Conservation (phyloP, 1,140 invertebrate genomes). For the Heliconius himera region DNA sequence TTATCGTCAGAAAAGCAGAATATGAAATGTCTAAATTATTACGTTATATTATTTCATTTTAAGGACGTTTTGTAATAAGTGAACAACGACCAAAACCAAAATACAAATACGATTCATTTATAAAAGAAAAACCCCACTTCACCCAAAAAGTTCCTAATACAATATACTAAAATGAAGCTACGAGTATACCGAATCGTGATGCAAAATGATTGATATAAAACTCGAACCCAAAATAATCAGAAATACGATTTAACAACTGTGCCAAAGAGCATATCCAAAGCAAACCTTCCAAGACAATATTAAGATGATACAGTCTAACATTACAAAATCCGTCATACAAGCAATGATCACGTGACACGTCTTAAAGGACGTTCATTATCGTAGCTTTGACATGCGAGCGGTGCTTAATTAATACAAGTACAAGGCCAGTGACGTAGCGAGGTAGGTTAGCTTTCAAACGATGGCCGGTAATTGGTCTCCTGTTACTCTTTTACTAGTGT, state of each 20-base stretch:
- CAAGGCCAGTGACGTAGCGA: constrained; percentile 42
- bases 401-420: constrained; percentile 62
- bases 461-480: constrained; percentile 65
- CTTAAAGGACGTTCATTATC: constrained; percentile 62
- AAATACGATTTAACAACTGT: neutral
- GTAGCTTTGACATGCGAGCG: constrained; percentile 65
- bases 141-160: too few species aligned
- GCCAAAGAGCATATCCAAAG: neutral
- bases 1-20: too few species aligned
- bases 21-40: too few species aligned
- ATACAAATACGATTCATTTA: too few species aligned
- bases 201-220: neutral
- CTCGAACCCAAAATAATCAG: neutral
- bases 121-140: too few species aligned
- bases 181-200: too few species aligned
- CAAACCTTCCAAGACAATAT: neutral
- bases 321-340: constrained; percentile 27
- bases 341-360: constrained; percentile 40
- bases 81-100: too few species aligned
- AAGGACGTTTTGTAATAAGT: too few species aligned
- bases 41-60: too few species aligned
- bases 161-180: too few species aligned
- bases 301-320: constrained; percentile 11
- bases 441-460: constrained; percentile 56
- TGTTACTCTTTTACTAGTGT: constrained; percentile 34